Evolutionary conservation across 2,113 vertebrate genomes (phyloP).

Genomic region (Elachura formosa): DNA sequence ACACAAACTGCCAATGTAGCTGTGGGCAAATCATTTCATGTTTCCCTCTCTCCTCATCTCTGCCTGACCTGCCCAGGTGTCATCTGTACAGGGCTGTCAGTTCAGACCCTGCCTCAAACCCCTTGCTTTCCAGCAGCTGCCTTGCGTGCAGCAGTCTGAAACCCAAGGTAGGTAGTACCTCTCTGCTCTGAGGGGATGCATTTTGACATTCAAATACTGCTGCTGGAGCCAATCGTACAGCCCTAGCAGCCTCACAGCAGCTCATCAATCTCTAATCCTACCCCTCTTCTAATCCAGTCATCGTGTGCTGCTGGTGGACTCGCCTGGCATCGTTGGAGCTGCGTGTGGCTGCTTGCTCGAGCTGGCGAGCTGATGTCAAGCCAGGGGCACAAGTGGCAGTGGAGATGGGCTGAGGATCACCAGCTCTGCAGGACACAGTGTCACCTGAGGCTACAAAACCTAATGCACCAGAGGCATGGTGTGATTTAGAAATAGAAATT

Average conservation of each 20-base stretch:
- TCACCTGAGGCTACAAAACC: background rate
- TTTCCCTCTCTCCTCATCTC: background rate
- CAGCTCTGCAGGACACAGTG: background rate
- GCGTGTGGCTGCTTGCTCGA: background rate
- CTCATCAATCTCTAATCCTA: background rate
- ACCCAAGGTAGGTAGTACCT: accelerated
- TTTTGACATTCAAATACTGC: background rate
- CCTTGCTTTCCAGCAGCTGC: background rate
- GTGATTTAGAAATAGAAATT: background rate
- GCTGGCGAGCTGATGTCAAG: background rate
- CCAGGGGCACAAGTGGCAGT: background rate
- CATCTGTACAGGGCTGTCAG: background rate
- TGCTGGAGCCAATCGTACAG: background rate
- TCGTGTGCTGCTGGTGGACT: background rate
- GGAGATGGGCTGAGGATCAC: background rate
- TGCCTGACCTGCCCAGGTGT: background rate
- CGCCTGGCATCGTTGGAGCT: accelerated
- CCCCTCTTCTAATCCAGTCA: background rate
- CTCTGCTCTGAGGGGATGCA: accelerated
- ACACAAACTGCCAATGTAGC: background rate
- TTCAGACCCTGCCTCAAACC: background rate
- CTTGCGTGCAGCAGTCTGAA: accelerated
- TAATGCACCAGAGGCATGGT: background rate
- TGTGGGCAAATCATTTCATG: background rate
- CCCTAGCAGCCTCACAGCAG: background rate